phyloP scores from a whole-genome alignment of 1,140 invertebrate genomes.

The Coptotermes formosanus region DNA sequence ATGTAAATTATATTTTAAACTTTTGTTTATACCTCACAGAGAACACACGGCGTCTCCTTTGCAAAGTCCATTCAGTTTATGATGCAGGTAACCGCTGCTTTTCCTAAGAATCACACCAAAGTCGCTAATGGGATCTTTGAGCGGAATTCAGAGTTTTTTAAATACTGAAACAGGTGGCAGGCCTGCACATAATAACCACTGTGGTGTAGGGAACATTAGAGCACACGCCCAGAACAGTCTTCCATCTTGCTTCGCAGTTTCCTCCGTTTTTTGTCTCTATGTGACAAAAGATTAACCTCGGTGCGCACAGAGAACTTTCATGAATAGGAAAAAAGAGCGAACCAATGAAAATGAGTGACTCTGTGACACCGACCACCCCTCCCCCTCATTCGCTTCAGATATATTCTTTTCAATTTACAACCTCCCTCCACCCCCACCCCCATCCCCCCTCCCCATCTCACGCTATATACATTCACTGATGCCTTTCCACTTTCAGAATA shows the following conservation, averaged over 20 bases:
- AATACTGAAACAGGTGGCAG: no score
- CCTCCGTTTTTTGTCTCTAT: neutral
- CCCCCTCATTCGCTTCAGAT: neutral
- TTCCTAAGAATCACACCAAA: no score
- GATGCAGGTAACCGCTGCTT: no score
- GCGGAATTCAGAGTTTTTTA: no score
- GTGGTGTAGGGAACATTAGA: neutral
- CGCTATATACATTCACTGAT: conserved; percentile 1
- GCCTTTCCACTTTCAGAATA: conserved; percentile 18
- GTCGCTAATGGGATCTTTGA: no score
- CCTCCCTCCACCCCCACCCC: no score
- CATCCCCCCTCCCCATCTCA: neutral
- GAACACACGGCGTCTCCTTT: no score
- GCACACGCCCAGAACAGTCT: neutral
- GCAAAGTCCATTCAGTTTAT: no score
- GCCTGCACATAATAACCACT: no score
- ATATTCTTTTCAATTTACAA: conserved; percentile 1
- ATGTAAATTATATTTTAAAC: no score
- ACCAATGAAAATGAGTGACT: conserved; percentile 15
- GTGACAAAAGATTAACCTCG: conserved; percentile 12
- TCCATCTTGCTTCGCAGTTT: neutral
- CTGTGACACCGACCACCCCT: neutral
- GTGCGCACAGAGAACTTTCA: neutral
- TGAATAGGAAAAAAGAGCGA: conserved; percentile 2
- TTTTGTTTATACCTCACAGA: no score